Evolutionary conservation across 2,797 vertebrate species (phyloP), one percentile per base, ranked within the genome.

Genomic region (Tangara arthus): DNA sequence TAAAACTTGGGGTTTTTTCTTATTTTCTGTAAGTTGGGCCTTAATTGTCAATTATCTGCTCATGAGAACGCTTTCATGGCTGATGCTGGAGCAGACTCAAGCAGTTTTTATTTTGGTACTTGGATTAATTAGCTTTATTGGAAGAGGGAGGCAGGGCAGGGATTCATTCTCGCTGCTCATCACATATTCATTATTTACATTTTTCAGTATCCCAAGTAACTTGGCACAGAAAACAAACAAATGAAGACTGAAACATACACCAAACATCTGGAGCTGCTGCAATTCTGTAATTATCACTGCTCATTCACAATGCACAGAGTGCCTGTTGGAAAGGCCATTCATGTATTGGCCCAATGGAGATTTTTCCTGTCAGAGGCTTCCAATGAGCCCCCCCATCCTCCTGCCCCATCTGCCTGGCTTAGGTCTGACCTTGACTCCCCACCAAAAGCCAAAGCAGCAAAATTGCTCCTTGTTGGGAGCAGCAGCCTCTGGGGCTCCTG

Each of bases 51-150:
- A 70, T 88, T 88, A 96, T 81, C 86, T 93, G 86, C 81, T 80
- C 77, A 37, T 87, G 70, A 91, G 80, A 57, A 39, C 8, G 63
- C 89, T 83, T 94, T 89, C 57, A 37, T 53, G 77, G 77, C 37
- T 94, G 94, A 70, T 60, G 39, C 13, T 47, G 81, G 65, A 92
- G 82, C 91, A 90, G 92, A 95, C 24, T 70, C 92, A 93, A 73
- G 92, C 90, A 79, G 81, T 71, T 96, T 96, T 95, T 96, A 96
- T 96, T 97, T 97, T 93, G 86, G 90, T 88, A 89, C 94, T 96
- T 66, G 44, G 80, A 94, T 97, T 97, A 97, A 96, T 97, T 94
- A 94, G 92, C 75, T 82, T 93, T 95, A 93, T 93, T 57, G 68
- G 96, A 91, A 82, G 69, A 64, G 41, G 3, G 4, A 94, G 69